phyloP scores from a whole-genome alignment of 2,888 invertebrate species.

The Drosophila neoperkinsi region DNA sequence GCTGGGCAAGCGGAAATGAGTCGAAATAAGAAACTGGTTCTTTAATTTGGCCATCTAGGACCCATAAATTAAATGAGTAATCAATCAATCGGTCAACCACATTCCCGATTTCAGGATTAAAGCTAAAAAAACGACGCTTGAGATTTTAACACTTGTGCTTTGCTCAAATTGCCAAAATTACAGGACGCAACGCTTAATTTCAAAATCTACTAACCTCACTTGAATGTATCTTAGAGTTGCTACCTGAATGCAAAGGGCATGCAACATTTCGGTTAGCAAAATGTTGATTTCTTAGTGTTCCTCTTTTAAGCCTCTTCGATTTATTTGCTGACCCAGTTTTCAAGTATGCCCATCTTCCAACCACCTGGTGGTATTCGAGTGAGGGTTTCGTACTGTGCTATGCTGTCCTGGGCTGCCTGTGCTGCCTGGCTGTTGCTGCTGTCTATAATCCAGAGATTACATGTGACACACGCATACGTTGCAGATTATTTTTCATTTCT shows the following conservation, averaged over 20 bases:
- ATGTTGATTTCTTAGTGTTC: constrained; percentile 27
- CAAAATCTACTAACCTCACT: background rate
- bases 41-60: background rate
- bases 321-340: constrained; percentile 78
- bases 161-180: background rate
- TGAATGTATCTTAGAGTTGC: background rate
- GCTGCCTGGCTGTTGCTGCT: constrained; percentile 49
- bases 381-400: background rate
- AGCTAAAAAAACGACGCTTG: background rate
- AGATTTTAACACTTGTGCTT: background rate
- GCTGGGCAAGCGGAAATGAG: background rate
- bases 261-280: constrained; percentile 36
- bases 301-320: constrained; percentile 68
- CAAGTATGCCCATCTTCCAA: constrained; percentile 39
- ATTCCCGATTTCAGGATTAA: background rate
- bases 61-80: background rate
- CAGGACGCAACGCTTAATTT: background rate
- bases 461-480: constrained; percentile 79
- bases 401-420: background rate
- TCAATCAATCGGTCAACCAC: background rate
- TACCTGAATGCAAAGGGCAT: constrained; percentile 37
- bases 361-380: background rate
- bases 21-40: background rate
- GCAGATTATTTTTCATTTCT: constrained; percentile 81
- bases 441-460: constrained; percentile 78